phyloP scores from a whole-genome alignment of 2,797 vertebrate genomes.

The Merluccius polli region DNA sequence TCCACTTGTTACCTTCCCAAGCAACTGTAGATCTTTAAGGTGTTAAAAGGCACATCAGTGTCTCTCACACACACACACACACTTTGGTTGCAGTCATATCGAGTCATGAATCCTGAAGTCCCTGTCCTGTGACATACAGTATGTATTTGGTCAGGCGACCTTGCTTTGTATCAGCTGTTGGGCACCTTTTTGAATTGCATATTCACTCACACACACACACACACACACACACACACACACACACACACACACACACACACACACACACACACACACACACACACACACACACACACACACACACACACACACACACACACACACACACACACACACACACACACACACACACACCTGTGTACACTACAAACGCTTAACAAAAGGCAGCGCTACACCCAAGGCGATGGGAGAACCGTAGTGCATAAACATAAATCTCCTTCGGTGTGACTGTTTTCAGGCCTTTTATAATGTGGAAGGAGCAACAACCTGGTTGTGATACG shows the following conservation, averaged over 20 bases:
- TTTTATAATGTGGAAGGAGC: slow-evolving; percentile 50
- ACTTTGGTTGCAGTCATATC: slow-evolving; percentile 44
- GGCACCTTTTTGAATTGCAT: slow-evolving; percentile 64
- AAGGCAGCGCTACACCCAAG: slow-evolving; percentile 29
- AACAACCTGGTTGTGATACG: slow-evolving; percentile 37
- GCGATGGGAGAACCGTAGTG: slow-evolving; percentile 16
- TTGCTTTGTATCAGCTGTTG: slow-evolving; percentile 60
- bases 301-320: slow-evolving; percentile 18
- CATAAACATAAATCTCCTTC: slow-evolving; percentile 17
- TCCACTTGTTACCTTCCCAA: slow-evolving; percentile 43
- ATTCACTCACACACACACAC: slow-evolving; percentile 32
- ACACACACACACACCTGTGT: slow-evolving; percentile 34
- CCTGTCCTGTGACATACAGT: slow-evolving; percentile 51
- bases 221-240: slow-evolving; percentile 14
- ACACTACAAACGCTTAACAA: slow-evolving; percentile 64
- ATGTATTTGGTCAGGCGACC: slow-evolving; percentile 63
- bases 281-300: slow-evolving; percentile 19
- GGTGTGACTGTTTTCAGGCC: slow-evolving; percentile 44
- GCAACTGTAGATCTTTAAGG: slow-evolving; percentile 45
- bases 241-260: slow-evolving; percentile 19
- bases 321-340: slow-evolving; percentile 19
- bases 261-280: slow-evolving; percentile 18
- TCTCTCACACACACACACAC: slow-evolving; percentile 27
- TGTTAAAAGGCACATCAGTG: slow-evolving; percentile 37
- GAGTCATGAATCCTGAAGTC: slow-evolving; percentile 12